Base-by-base conservation (phyloP, 2,888 invertebrate species). In the Agrochola lychnidis region DNA sequence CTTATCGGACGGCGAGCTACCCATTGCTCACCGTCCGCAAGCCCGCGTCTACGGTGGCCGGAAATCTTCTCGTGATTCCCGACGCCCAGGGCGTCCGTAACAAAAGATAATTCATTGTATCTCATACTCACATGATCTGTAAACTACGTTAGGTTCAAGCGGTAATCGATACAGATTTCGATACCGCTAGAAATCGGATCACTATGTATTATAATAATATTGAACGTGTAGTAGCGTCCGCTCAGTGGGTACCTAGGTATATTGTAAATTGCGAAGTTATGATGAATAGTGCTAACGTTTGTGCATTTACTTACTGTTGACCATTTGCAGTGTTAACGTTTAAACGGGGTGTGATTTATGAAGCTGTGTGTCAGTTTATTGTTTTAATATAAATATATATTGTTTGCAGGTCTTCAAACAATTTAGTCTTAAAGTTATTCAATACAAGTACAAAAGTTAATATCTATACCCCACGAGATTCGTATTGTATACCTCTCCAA, bases 251-350 rank as follows among this genome's bases (percentile, higher is more conserved):
- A 5, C 48, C 36, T 14, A 61, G 19, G 36, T 78, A 25, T 63
- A 48, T 56, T 14, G 30, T 14, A 51, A 22, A 51, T 48, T 57
- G 14, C 4, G 22, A 45, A 30, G 19, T 19, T 62, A 25, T 56
- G 48, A 81, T 74, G 53, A 57, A 81, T 63, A 73, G 74, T 74
- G 56, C 56, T 9, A 36, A 62, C 48, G 16, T 12, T 22, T 36
- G 36, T 63, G 19, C 25, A 67, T 81, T 80, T 74, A 79, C 74
- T 62, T 62, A 62, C 56, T 36, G 48, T 42, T 74, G 30, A 57
- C 75, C 62, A 74, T 68, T 61, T 66, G 40, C 71, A 72, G 72
- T 71, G 78, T 72, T 45, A 71, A 79, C 64, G 25, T 59, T 71
- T 70, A 71, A 16, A 64, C 22, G 16, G 2, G 19, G n/a, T 22